Evolutionary conservation across 2,113 vertebrate species (phyloP), one percentile per base, ranked within the genome.

Genomic region (Delphinapterus leucas): DNA sequence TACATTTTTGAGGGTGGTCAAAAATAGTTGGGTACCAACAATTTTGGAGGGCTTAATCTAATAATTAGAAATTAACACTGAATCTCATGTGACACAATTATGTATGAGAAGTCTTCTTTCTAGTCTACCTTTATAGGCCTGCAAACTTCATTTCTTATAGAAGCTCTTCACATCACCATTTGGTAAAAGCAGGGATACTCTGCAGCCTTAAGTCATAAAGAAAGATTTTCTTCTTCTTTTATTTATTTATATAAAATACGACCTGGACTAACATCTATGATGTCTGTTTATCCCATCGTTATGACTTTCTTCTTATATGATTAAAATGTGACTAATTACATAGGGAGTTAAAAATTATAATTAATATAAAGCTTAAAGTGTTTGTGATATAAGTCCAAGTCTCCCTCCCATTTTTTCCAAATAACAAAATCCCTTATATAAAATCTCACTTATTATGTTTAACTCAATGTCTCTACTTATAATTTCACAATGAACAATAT

Each of bases 311-410:
- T 65, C 25, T n/a, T 21, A 44, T 38, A 61, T 83, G 28, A 88
- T 86, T 88, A 60, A 88, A 65, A 84, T 82, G 8, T n/a, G 58
- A 28, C 53, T 65, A 67, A 83, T 71, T 88, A 73, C 63, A 14
- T 77, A 3, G 5, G 11, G 1, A 9, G 81, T 79, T 79, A 25
- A 82, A 93, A 31, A 13, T n/a, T 93, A 84, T 60, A 71, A 60
- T 92, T 92, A 84, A 77, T 73, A 67, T 28, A 2, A 53, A 74
- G 15, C 6, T 44, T 91, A 58, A 90, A 55, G 1, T 60, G 4
- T 68, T 84, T 68, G 5, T 65, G 15, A 92, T 79, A 17, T 33
- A 68, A 82, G 0, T 12, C 17, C 3, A 68, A 82, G 6, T 53
- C 3, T 84, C 65, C 5, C 8, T 58, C 12, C 1, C 8, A 3